Evolutionary conservation across 2,888 invertebrate species (phyloP).

Genomic region (Notocelia uddmanniana): DNA sequence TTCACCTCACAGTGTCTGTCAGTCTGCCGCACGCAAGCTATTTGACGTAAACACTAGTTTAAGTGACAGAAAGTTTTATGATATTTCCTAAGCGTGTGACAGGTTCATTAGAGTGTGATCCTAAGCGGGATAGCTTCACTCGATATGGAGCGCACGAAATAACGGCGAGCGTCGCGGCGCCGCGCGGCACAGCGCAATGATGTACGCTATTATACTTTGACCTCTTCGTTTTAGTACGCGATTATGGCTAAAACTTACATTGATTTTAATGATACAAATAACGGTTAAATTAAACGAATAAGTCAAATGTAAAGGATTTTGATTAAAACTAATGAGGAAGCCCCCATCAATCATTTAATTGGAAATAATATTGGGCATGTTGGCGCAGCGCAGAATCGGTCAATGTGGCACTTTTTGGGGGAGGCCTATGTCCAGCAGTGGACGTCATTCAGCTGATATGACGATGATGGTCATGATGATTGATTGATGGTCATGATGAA

Average conservation of each 20-base stretch:
- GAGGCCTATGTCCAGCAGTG: too few relatives aligned
- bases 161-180: conserved; percentile 62
- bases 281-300: conserved; percentile 6
- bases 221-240: conserved; percentile 63
- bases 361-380: not conserved
- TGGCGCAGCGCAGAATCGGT: too few relatives aligned
- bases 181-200: conserved; percentile 65
- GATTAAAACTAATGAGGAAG: conserved; percentile 22
- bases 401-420: too few relatives aligned
- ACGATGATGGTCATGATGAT: too few relatives aligned
- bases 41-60: conserved; percentile 32
- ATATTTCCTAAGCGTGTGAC: conserved; percentile 42
- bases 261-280: conserved; percentile 56
- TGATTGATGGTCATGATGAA: too few relatives aligned
- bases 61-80: conserved; percentile 34
- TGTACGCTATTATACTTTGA: conserved; percentile 64
- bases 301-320: not conserved
- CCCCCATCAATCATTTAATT: conserved; percentile 19
- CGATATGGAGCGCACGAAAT: conserved; percentile 76
- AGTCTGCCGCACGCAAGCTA: not conserved
- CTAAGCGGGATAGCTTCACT: conserved; percentile 66
- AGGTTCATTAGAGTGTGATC: conserved; percentile 43
- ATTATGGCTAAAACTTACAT: conserved; percentile 62
- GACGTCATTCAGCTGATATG: too few relatives aligned
- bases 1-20: conserved; percentile 11